Evolutionary conservation across 2,888 invertebrate genomes (phyloP), one percentile per base, ranked within the genome.

Genomic region (Acrocyrtus sp.): DNA sequence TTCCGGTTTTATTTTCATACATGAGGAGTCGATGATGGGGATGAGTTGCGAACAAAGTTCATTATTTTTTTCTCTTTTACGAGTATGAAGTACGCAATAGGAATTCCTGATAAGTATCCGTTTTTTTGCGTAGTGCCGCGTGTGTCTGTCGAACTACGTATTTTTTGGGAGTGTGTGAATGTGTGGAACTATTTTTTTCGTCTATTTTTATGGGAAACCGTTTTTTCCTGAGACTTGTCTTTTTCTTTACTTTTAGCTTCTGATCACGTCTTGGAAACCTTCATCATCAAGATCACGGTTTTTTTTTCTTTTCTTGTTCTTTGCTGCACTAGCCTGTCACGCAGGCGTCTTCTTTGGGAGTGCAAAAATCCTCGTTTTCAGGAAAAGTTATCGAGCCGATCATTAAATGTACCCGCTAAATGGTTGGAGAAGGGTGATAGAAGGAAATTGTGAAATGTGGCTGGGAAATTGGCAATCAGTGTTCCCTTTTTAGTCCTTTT

Each of bases 281-380:
- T 68, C 67, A 57, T 62, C 62, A 62, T 68, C 67, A 68, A 60
- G 67, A 68, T 60, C 67, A 68, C 24, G 60, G 67, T 51, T 57
- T 66, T 66, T 43, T 56, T 54, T 65, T 53, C 54, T 57, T n/a
- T n/a, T n/a, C n/a, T n/a, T n/a, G n/a, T n/a, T n/a, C n/a, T n/a
- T n/a, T n/a, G n/a, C n/a, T n/a, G n/a, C n/a, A n/a, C n/a, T n/a
- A n/a, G n/a, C n/a, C n/a, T n/a, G n/a, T n/a, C n/a, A n/a, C n/a
- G n/a, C n/a, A n/a, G n/a, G n/a, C n/a, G n/a, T n/a, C n/a, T n/a
- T n/a, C n/a, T n/a, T n/a, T n/a, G n/a, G n/a, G n/a, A n/a, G n/a
- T n/a, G n/a, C n/a, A n/a, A n/a, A n/a, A n/a, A n/a, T n/a, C n/a
- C n/a, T n/a, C n/a, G n/a, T n/a, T n/a, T n/a, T n/a, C n/a, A n/a